phyloP scores from a whole-genome alignment of 2,113 vertebrate species.

The Aythya baeri region DNA sequence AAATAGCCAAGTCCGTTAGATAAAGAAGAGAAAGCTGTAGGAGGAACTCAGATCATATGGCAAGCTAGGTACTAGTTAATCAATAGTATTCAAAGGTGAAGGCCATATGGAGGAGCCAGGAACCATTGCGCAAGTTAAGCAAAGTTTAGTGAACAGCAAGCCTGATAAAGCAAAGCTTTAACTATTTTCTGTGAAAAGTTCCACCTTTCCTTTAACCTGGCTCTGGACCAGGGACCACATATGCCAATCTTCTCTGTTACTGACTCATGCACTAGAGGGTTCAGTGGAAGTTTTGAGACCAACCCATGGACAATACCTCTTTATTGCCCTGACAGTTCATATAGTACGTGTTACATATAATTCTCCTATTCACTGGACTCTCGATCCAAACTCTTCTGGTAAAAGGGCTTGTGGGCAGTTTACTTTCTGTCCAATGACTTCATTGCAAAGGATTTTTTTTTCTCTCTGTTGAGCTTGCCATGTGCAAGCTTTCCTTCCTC shows the following conservation, averaged over 20 bases:
- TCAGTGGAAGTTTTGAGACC: constrained; percentile 41
- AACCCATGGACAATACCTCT: constrained; percentile 20
- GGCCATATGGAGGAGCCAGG: constrained; percentile 59
- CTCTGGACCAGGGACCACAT: constrained; percentile 18
- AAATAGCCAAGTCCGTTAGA: constrained; percentile 32
- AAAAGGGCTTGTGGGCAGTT: constrained; percentile 70
- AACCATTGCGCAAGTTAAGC: constrained; percentile 74
- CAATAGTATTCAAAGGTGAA: constrained; percentile 75
- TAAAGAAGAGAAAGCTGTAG: constrained; percentile 58
- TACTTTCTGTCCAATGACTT: constrained; percentile 73
- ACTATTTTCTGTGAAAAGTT: constrained; percentile 75
- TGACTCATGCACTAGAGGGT: constrained; percentile 13
- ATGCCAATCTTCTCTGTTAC: neutral
- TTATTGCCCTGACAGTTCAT: constrained; percentile 40
- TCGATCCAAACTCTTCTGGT: constrained; percentile 67
- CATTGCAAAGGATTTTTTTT: constrained; percentile 70
- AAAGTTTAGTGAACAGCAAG: constrained; percentile 69
- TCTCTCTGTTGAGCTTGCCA: constrained; percentile 63
- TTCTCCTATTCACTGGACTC: constrained; percentile 48
- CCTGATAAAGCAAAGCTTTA: constrained; percentile 72
- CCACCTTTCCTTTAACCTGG: constrained; percentile 58
- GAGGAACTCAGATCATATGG: constrained; percentile 48
- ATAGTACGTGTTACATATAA: constrained; percentile 29
- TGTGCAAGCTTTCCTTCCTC: constrained; percentile 67
- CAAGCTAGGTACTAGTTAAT: constrained; percentile 67